A percentile compares a stretch with the other conserved stretches of the same genome.
These are phyloP conservation scores for Arenaria interpres DNA, from an alignment of 2,113 vertebrate species.

Conservation along the genomic window DNA sequence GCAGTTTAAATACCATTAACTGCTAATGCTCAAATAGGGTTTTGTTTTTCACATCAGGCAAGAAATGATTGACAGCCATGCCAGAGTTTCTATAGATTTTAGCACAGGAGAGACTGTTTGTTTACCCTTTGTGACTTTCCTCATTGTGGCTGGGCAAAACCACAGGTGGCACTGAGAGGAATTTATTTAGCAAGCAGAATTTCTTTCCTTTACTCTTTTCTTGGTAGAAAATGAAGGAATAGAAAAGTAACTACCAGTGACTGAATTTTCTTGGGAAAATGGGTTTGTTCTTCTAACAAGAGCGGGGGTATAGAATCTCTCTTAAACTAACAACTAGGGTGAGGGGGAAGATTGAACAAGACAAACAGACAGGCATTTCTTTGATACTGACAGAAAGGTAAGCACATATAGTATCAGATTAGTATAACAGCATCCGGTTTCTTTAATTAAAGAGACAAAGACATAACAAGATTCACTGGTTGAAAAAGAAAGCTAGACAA, in stretches of 20 bases:
- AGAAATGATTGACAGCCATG: not conserved
- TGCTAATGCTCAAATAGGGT: not conserved
- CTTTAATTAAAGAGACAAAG: not conserved
- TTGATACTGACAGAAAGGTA: not conserved
- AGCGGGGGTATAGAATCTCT: not conserved
- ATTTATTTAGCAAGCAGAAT: not conserved
- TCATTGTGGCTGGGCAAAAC: not conserved
- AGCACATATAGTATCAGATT: not conserved
- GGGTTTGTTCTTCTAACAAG: not conserved
- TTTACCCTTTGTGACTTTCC: not conserved
- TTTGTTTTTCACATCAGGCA: constrained; percentile 30
- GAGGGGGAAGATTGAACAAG: not conserved
- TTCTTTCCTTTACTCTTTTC: not conserved
- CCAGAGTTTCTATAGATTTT: constrained; percentile 9
- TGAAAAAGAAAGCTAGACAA: constrained; percentile 3
- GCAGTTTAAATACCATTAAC: not conserved
- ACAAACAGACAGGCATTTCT: not conserved
- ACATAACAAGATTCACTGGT: not conserved
- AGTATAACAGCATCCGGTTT: not conserved
- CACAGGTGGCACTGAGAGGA: not conserved
- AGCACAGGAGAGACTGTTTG: not conserved
- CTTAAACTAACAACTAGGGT: not conserved
- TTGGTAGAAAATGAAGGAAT: not conserved
- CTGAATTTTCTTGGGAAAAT: not conserved
- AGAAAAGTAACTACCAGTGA: not conserved